Conservation (phyloP, 2,113 vertebrate species). For the Calyptommatus sinebrachiatus region DNA sequence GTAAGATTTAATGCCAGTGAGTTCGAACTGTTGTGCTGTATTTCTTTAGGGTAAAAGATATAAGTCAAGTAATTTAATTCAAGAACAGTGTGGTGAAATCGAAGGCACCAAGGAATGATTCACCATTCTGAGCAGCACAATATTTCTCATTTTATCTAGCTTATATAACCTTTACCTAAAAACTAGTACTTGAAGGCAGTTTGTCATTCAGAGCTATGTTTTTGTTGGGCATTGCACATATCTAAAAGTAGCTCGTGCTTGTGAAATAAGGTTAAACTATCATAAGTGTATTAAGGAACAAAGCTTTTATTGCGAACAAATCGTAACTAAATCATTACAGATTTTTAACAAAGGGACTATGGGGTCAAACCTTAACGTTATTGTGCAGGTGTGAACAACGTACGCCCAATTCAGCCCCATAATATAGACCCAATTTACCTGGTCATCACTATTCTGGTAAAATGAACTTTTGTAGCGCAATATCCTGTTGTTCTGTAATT, state of each 20-base stretch:
- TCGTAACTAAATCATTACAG: neutral
- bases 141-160: conserved; percentile 1
- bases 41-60: conserved; percentile 17
- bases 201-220: no score
- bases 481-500: no score
- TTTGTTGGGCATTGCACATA: no score
- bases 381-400: no score
- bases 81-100: conserved; percentile 31
- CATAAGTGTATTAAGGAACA: neutral
- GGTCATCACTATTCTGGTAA: no score
- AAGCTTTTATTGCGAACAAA: neutral
- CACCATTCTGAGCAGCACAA: neutral
- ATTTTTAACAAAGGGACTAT: neutral
- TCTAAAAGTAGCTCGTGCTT: no score
- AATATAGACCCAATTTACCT: no score
- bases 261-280: no score
- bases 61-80: conserved; percentile 34
- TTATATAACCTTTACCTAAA: conserved; percentile 5
- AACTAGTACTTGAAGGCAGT: conserved; percentile 4
- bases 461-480: no score
- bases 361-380: no score
- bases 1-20: conserved; percentile 41
- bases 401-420: no score
- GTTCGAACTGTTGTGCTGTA: conserved; percentile 18
- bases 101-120: conserved; percentile 19